Evolutionary conservation across 2,797 vertebrate species (phyloP).

Genomic region (Gymnoscopelus braueri): DNA sequence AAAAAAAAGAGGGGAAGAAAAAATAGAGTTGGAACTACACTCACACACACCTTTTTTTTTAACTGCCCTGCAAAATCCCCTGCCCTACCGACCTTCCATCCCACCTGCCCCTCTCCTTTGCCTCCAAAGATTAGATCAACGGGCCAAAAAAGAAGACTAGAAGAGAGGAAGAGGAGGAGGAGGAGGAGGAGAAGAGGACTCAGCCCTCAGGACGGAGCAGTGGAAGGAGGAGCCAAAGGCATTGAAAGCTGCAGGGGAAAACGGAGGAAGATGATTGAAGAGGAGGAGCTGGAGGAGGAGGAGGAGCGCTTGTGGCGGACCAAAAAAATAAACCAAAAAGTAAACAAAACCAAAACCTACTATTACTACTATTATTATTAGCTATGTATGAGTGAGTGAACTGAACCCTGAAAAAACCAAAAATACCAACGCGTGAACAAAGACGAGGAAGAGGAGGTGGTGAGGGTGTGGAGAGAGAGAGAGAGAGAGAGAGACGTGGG

Average conservation of each 20-base stretch:
- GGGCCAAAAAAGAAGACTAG: conserved; percentile 60
- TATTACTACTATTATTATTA: conserved; percentile 48
- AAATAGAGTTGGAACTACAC: not conserved
- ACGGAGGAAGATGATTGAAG: conserved; percentile 46
- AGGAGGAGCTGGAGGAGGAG: conserved; percentile 27
- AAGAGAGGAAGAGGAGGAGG: conserved; percentile 37
- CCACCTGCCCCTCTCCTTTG: conserved; percentile 67
- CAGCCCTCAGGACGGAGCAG: conserved; percentile 4
- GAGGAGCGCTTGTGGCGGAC: conserved; percentile 10
- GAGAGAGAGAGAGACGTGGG: conserved; percentile 18
- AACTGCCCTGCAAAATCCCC: conserved; percentile 46
- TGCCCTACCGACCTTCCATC: conserved; percentile 64
- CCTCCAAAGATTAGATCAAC: conserved; percentile 75
- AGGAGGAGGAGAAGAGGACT: conserved; percentile 66
- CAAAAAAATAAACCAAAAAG: conserved; percentile 65
- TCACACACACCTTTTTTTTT: not conserved
- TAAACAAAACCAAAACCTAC: conserved; percentile 75
- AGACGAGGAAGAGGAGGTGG: conserved; percentile 52
- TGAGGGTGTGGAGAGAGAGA: conserved; percentile 45
- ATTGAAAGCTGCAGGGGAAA: conserved; percentile 64
- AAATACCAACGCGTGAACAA: conserved; percentile 68
- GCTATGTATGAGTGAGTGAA: conserved; percentile 71
- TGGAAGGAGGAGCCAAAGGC: conserved; percentile 61
- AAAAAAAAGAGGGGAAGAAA: conserved; percentile 40
- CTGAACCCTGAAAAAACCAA: conserved; percentile 76